Base-by-base conservation (phyloP, 2,888 invertebrate species). In the Hesperia comma region DNA sequence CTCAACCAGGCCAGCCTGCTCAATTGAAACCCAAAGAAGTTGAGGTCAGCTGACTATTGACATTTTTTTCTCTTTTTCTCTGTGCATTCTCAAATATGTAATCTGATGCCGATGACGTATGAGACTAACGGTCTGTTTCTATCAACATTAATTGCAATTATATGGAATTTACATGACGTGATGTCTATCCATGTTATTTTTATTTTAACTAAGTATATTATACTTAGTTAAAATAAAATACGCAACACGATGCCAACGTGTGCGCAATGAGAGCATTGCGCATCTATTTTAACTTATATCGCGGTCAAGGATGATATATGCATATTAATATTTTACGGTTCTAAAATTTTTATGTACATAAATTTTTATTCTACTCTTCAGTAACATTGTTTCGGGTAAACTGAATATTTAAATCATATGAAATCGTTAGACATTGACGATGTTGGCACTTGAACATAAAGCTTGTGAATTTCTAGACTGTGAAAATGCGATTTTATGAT, bases 21-120 rank as follows among this genome's bases (percentile, higher is more conserved):
- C 91, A 86, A 72, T 86, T 87, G 71, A 90, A 87, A 80, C 87
- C 87, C 61, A 87, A 88, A 86, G 92, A 92, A 88, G 90, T 90
- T 72, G 92, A 92, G 92, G 92, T 92, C 88, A 92, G 92, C 85
- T 73, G 75, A 79, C 71, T 63, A 63, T 70, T 64, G 57, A 49
- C 10, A 49, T 49, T 63, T 57, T 62, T 64, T 64, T 51, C 15
- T 51, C 41, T 49, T 37, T 33, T 37, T 32, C n/a, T n/a, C n/a
- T 14, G 14, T 17, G 37, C 33, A 3, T 37, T 61, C 19, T 46
- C 46, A 43, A 33, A 19, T 55, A 10, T 17, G 1, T 19, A 19
- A 49, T 37, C 12, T 37, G 37, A 12, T 12, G 8, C 8, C 19
- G 5, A 2, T 12, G 49, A 15, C 10, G 6, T 49, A 49, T n/a